Base-by-base conservation (phyloP, 1,140 invertebrate genomes). In the Bombyx mori region DNA sequence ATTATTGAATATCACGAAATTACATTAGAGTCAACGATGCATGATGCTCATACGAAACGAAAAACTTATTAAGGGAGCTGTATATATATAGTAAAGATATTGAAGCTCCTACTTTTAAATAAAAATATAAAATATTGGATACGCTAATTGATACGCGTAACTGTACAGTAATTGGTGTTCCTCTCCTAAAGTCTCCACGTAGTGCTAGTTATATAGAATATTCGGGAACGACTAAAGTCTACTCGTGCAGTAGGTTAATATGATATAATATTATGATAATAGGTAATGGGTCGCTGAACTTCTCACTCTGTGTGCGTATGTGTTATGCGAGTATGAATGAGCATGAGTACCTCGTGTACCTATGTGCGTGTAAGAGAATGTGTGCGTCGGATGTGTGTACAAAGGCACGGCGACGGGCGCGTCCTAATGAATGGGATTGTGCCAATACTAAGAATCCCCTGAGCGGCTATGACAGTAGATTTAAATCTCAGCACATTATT, bases 401-500 rank as follows among this genome's bases (percentile, higher is more conserved):
- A 12, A 4, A 52, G 57, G 26, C 44, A 18, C 44, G 22, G 26
- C 57, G 44, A n/a, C 6, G 7, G 22, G 57, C 62, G 61, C 56
- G 35, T 61, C 63, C 44, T 5, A 66, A 72, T 79, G 80, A 77
- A 79, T 79, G 83, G 74, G 82, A 85, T 74, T 77, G 82, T 87
- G 84, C 82, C 82, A 84, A 85, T 82, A 77, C 73, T 72, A 77
- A 80, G 80, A 75, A 75, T 82, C 73, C 68, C 71, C 66, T 70
- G 79, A 70, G 73, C 76, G 73, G 77, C 79, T 81, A 82, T 67
- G 75, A 79, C 67, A 71, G 75, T 84, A 84, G 81, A 67, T 52
- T 71, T 86, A 85, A 83, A 77, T 85, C 78, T 86, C 83, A 85
- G 83, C 83, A 86, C 83, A 83, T 86, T 85, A 85, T 85, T 86